These are phyloP conservation scores for Megastigmus dorsalis DNA, from an alignment of 2,888 invertebrate genomes.

Conservation along the genomic window DNA sequence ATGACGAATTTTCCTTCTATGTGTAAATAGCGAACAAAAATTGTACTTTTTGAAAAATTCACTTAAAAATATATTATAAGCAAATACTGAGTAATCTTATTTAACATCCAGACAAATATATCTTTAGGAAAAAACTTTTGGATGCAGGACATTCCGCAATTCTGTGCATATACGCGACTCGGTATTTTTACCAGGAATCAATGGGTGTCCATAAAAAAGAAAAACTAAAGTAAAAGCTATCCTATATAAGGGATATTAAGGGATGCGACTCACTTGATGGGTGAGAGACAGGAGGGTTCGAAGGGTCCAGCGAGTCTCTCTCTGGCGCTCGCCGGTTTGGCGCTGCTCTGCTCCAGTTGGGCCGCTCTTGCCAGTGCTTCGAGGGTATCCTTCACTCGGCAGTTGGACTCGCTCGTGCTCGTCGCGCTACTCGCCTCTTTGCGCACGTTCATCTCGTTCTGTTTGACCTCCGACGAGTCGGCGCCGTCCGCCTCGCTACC, in stretches of 20 bases:
- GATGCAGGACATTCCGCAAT: too few species aligned
- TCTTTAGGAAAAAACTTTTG: too few species aligned
- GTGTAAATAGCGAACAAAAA: neutral
- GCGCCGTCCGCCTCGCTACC: neutral
- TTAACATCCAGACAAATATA: too few species aligned
- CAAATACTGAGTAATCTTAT: too few species aligned
- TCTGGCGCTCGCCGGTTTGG: neutral
- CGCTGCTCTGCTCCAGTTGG: neutral
- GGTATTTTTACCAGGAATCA: too few species aligned
- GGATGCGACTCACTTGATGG: slow-evolving; percentile 67
- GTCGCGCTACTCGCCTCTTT: slow-evolving; percentile 21
- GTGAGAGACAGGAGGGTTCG: slow-evolving; percentile 58
- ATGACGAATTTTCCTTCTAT: too few species aligned
- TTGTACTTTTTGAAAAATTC: neutral
- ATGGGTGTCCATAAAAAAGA: too few species aligned
- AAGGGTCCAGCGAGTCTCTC: neutral
- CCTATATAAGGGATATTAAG: too few species aligned
- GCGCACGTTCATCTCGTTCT: slow-evolving; percentile 43
- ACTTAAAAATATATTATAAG: too few species aligned
- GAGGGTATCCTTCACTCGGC: slow-evolving; percentile 19
- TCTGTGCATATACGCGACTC: too few species aligned
- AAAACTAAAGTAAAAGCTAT: too few species aligned
- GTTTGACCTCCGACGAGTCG: neutral
- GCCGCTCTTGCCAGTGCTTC: slow-evolving; percentile 51
- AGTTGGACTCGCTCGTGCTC: too few species aligned